Conservation (phyloP, 23 tunicate species). For the Corella eumyota region DNA sequence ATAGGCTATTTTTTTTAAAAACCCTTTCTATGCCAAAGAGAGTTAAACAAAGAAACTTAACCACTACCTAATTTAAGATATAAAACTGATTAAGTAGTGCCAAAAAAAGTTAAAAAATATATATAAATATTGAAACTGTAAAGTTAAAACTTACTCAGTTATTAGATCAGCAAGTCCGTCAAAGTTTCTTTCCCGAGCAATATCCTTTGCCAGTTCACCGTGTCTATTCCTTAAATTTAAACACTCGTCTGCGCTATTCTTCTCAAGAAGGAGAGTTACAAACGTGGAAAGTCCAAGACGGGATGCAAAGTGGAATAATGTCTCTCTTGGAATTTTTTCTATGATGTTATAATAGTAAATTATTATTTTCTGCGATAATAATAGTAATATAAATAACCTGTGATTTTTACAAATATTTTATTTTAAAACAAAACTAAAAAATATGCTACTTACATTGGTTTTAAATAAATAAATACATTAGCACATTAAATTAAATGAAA, state of each 20-base stretch:
- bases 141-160: constrained; percentile 49
- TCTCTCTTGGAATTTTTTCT: constrained; percentile 81
- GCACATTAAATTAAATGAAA: no score
- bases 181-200: constrained; percentile 52
- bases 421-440: no score
- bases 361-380: no score
- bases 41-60: no score
- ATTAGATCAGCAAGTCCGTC: constrained; percentile 84
- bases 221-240: constrained; percentile 51
- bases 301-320: constrained; percentile 89
- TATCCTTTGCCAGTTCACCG: constrained; percentile 52
- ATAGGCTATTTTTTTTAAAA: no score
- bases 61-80: background rate
- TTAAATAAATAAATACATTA: no score
- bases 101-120: no score
- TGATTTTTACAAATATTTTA: no score
- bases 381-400: no score
- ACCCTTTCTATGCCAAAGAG: no score
- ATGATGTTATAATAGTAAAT: background rate
- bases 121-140: background rate
- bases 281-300: constrained; percentile 88
- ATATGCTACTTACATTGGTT: no score
- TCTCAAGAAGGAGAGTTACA: constrained; percentile 76
- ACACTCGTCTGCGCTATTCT: constrained; percentile 76
- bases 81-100: background rate